Conservation (phyloP, 2,797 vertebrate species). For the Phrynocephalus forsythii region DNA sequence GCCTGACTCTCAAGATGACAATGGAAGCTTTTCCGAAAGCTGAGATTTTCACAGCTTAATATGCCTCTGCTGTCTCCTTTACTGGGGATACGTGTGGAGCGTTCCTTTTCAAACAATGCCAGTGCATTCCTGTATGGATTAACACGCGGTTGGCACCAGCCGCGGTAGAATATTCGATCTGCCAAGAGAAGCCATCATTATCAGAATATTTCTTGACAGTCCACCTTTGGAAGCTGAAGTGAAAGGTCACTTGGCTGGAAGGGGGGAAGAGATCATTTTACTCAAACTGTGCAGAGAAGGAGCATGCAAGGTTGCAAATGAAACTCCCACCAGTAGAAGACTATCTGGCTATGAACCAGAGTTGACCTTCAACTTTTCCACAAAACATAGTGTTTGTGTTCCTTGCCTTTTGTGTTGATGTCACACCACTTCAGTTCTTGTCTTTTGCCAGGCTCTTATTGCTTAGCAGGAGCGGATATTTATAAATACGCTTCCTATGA, state of each 20-base stretch:
- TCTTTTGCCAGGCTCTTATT: conserved; percentile 8
- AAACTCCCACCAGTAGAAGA: too few relatives aligned
- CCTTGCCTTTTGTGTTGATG: neutral
- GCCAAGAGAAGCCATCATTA: neutral
- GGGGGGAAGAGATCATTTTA: too few relatives aligned
- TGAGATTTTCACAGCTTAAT: neutral
- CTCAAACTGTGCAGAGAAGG: too few relatives aligned
- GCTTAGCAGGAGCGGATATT: conserved; percentile 24
- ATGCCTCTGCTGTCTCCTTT: neutral
- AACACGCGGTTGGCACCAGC: neutral
- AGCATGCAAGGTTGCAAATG: too few relatives aligned
- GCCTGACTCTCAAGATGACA: neutral
- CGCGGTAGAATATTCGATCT: neutral
- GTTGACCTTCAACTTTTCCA: too few relatives aligned
- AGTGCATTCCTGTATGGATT: neutral
- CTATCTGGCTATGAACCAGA: too few relatives aligned
- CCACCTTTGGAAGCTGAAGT: neutral
- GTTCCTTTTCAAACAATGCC: neutral
- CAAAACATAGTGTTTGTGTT: neutral
- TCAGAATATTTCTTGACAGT: neutral
- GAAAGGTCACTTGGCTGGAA: neutral
- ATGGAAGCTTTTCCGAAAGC: neutral
- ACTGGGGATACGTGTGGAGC: neutral
- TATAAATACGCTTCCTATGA: conserved; percentile 31
- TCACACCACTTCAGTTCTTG: neutral